Evolutionary conservation across 35 echinoderm and acorn worm species (phyloP), one percentile per base, ranked within the genome.

Genomic region (Ophioderma brevispina): DNA sequence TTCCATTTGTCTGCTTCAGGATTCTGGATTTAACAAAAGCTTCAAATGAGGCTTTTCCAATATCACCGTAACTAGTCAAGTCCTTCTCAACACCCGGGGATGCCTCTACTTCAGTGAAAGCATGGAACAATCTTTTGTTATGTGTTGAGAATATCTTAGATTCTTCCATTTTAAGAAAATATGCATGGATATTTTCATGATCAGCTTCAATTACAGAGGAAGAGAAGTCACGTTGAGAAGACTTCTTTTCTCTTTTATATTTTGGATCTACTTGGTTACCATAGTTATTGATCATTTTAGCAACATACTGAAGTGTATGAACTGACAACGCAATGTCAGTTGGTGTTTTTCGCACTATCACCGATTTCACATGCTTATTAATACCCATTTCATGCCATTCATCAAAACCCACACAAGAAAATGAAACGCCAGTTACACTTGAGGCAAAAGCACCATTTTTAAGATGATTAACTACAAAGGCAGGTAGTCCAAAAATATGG

Each of bases 321-420:
- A 37, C 82, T 40, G 77, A 32, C 35, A 64, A 76, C 5, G 85
- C 23, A n/a, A 86, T 92, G 21, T 55, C 46, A 8, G 75, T 33
- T 33, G 81, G 81, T 31, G 52, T 55, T 14, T 59, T 75, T 4
- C 32, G 15, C 13, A 32, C 70, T 41, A 96, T 52, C 13, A 81
- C 90, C 39, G 41, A 59, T 38, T 96, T 93, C 14, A 84, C 35
- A 13, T 96, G 87, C 86, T 93, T 96, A 40, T 96, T 93, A 43
- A 92, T 92, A 17, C 63, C 35, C 87, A 96, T 92, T 77, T 96
- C 90, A 92, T 96, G 94, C 11, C 81, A 76, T 77, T 92, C 91
- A 82, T 93, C 91, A 13, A 93, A 30, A 6, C 81, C 94, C 5
- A 92, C 78, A 64, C 59, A 89, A 18, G 86, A 89, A 41, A 64